Percentiles rank a stretch among this genome's conserved stretches.
Evolutionary conservation across 1,140 invertebrate species (phyloP).

Genomic region (Bombus ignitus): DNA sequence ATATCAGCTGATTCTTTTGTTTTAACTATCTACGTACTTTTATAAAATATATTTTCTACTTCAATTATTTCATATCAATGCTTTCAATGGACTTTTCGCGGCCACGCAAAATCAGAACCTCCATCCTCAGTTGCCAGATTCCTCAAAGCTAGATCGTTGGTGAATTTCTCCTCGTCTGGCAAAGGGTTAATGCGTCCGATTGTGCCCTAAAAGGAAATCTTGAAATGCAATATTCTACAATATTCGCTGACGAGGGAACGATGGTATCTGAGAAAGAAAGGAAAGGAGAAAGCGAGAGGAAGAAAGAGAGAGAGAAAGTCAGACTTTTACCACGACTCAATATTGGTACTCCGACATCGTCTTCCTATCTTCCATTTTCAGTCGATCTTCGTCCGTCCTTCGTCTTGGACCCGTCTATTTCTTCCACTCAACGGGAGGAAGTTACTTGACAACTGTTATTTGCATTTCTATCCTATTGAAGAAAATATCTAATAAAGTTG

Average conservation of each 20-base stretch:
- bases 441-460: slow-evolving; percentile 77
- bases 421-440: slow-evolving; percentile 61
- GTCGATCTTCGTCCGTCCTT: slow-evolving; percentile 59
- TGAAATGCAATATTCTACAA: slow-evolving; percentile 73
- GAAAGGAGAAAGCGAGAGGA: slow-evolving; percentile 13
- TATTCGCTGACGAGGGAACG: slow-evolving; percentile 68
- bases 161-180: slow-evolving; percentile 59
- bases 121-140: neutral
- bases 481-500: slow-evolving; percentile 78
- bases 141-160: slow-evolving; percentile 50
- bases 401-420: slow-evolving; percentile 44
- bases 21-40: neutral
- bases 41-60: neutral
- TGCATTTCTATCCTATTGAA: slow-evolving; percentile 78
- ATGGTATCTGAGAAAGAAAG: slow-evolving; percentile 37
- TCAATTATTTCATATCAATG: too few relatives aligned
- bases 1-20: too few relatives aligned
- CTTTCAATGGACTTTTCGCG: too few relatives aligned
- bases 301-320: slow-evolving; percentile 41
- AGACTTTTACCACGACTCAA: slow-evolving; percentile 77
- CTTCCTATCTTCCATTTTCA: slow-evolving; percentile 61
- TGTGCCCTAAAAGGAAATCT: slow-evolving; percentile 63
- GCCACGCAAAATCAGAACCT: too few relatives aligned
- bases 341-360: slow-evolving; percentile 73
- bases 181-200: slow-evolving; percentile 69